Evolutionary conservation across 1,140 invertebrate genomes (phyloP).

Genomic region (Drosophila grimshawi): DNA sequence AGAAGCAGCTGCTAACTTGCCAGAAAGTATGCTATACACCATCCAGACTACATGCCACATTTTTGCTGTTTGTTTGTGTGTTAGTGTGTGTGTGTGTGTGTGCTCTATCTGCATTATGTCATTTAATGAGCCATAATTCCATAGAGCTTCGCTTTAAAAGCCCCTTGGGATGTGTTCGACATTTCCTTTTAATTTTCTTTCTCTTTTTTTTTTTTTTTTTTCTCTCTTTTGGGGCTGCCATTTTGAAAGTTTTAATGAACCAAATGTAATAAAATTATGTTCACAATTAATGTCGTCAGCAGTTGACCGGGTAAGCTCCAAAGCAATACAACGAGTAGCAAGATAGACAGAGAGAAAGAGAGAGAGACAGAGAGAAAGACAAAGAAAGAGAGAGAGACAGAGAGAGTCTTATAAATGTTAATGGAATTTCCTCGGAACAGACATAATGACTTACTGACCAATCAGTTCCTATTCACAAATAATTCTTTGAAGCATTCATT

Average conservation of each 20-base stretch:
- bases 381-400: not conserved
- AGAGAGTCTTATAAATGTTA: too few relatives aligned
- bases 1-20: conserved; percentile 38
- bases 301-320: not conserved
- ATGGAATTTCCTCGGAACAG: too few relatives aligned
- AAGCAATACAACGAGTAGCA: not conserved
- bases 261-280: conserved; percentile 74
- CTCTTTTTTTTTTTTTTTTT: conserved; percentile 18
- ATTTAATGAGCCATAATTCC: conserved; percentile 80
- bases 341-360: too few relatives aligned
- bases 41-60: conserved; percentile 1
- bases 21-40: conserved; percentile 36
- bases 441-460: too few relatives aligned
- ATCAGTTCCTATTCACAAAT: too few relatives aligned
- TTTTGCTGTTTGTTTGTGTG: not conserved
- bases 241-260: conserved; percentile 77
- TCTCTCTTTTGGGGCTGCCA: conserved; percentile 21
- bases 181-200: conserved; percentile 35
- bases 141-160: conserved; percentile 39
- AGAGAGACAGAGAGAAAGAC: not conserved
- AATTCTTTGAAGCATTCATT: too few relatives aligned
- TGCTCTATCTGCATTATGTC: conserved; percentile 62
- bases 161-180: conserved; percentile 44
- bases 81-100: conserved; percentile 30
- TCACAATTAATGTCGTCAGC: conserved; percentile 65